Conservation (phyloP, 1,140 invertebrate species). For the Conus betulinus region DNA sequence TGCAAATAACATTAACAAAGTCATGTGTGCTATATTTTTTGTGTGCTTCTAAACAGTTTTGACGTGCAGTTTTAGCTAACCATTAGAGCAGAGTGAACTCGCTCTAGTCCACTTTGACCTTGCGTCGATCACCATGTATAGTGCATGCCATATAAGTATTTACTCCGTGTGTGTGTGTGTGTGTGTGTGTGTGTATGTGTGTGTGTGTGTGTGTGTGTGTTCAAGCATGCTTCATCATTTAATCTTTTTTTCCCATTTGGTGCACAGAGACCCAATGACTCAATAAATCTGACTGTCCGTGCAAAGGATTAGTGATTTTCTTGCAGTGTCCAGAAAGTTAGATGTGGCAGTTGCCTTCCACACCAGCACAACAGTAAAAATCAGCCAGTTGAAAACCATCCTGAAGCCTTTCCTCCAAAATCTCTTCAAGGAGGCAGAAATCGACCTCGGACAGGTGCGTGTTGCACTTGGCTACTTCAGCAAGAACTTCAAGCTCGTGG, state of each 20-base stretch:
- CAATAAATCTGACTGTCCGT: not conserved
- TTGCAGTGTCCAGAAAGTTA: constrained; percentile 51
- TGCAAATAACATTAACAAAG: no score
- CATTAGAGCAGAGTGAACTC: no score
- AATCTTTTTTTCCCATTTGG: not conserved
- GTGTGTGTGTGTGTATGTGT: not conserved
- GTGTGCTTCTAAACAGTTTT: no score
- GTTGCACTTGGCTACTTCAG: constrained; percentile 60
- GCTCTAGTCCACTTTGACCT: no score
- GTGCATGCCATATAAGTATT: no score
- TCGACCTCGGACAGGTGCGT: constrained; percentile 55
- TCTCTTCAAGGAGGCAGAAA: constrained; percentile 51
- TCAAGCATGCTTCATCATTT: not conserved
- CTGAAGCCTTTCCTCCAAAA: constrained; percentile 55
- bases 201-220: not conserved
- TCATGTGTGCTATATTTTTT: no score
- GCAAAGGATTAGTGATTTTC: not conserved
- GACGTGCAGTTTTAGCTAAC: no score
- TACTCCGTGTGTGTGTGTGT: not conserved
- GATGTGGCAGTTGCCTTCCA: constrained; percentile 58
- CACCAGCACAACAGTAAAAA: constrained; percentile 38
- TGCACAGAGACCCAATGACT: no score
- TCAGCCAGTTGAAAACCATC: constrained; percentile 46
- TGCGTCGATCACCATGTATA: not conserved
- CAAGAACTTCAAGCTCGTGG: constrained; percentile 40